Base-by-base conservation (phyloP, 2,888 invertebrate species). In the Drosophila greeni region DNA sequence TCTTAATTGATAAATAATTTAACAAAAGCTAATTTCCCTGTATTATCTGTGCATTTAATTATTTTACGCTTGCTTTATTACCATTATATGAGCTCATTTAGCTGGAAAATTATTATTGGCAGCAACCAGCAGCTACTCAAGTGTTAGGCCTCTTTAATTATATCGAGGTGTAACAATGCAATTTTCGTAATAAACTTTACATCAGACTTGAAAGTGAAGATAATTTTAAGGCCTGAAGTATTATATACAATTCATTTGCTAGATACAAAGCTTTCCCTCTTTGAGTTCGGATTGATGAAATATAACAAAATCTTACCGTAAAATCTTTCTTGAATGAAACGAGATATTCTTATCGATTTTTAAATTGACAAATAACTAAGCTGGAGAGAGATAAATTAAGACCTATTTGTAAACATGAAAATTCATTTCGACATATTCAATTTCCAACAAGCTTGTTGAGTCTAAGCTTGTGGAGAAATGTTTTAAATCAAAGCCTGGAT, bases 121-220 rank as follows among this genome's bases (percentile, higher is more conserved):
- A 31, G 29, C 45, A 18, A 36, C 36, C 33, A 34, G 34, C 24
- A 26, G 18, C 48, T 9, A 29, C 37, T 56, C 55, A 49, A 49
- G 49, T 56, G 55, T 49, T 56, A 49, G 29, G 16, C 26, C 26
- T 36, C 26, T 26, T 7, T 8, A 40, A 49, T 48, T 48, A 31
- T 20, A 33, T 48, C 11, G 16, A 24, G 11, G 5, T n/a, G n/a
- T 42, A 11, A 31, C 20, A 47, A 31, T 20, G 8, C 5, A 20
- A 31, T 14, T 48, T 33, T n/a, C 9, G 14, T n/a, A 23, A 33
- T 48, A n/a, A 48, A 33, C 45, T 18, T 45, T 29, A 18, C 29
- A 20, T 9, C 1, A 20, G 29, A 45, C 12, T 7, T 8, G 14
- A 47, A 31, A 18, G 5, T n/a, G 9, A 9, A 14, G 23, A 11